Evolutionary conservation across 2,797 vertebrate genomes (phyloP), one percentile per base, ranked within the genome.

Genomic region (Anomalospiza imberbis): DNA sequence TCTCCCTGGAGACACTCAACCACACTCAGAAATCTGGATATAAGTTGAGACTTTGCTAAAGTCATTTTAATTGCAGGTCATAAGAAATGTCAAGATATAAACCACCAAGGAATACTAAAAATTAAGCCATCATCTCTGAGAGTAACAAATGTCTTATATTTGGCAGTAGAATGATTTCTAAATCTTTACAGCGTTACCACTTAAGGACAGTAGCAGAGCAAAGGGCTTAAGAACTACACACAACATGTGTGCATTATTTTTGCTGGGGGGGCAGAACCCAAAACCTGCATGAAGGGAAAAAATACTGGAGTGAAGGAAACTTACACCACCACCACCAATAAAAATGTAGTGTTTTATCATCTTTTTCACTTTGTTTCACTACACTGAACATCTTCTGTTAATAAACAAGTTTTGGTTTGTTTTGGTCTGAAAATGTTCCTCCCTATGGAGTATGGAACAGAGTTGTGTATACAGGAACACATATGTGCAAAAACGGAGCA

Each of bases 41-140:
- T 9, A 91, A 93, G 93, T 29, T 88, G 80, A 93, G 89, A 80
- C 68, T 92, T 86, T 5, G 17, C 74, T 93, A 20, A 93, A 95
- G 82, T 91, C 0, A 91, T 91, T 94, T 90, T 88, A 95, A 92
- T 91, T 93, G 95, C 71, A 93, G 95, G 89, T 93, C 90, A 47
- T 54, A 90, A 76, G 83, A 94, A 97, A 90, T 65, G 57, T 91
- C 80, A 96, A 91, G 77, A 88, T 88, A 85, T 19, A 91, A 94
- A 74, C 24, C 89, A 94, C 85, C 34, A 79, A 86, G 91, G 95
- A 95, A 88, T 74, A 94, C 63, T 95, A 94, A 94, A 96, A 94
- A 90, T 91, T 94, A 95, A 96, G 74, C 74, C 67, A 91, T 94
- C 88, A 91, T 90, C 67, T 88, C 47, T 7, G 20, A 91, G 60